Evolutionary conservation across 2,888 invertebrate species (phyloP).

Genomic region (Smittia sp.): DNA sequence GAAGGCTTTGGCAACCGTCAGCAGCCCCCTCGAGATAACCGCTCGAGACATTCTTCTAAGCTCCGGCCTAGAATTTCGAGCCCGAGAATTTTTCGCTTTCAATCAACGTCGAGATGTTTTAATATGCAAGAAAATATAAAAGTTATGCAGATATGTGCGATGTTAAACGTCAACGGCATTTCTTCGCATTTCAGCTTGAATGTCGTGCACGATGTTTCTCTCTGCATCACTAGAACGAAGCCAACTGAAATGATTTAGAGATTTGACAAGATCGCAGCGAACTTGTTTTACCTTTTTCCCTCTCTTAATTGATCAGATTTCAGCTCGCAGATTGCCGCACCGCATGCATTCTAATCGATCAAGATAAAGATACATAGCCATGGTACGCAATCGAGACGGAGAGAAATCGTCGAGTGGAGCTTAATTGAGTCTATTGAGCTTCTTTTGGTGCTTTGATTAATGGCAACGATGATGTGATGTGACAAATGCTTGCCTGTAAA

Average conservation of each 20-base stretch:
- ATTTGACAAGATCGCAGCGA: background rate
- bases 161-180: conserved; percentile 18
- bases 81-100: too few relatives aligned
- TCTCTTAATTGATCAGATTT: conserved; percentile 13
- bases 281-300: background rate
- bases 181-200: background rate
- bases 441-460: background rate
- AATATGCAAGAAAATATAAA: background rate
- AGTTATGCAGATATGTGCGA: conserved; percentile 2
- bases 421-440: background rate
- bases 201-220: conserved; percentile 9
- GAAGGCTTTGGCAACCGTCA: too few relatives aligned
- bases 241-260: conserved; percentile 9
- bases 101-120: too few relatives aligned
- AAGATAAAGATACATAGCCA: background rate
- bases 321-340: background rate
- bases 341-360: conserved; percentile 35
- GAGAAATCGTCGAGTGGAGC: background rate
- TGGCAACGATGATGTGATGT: background rate
- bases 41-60: too few relatives aligned
- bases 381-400: background rate
- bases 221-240: background rate
- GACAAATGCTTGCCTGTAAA: conserved; percentile 17
- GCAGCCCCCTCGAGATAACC: too few relatives aligned
- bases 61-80: too few relatives aligned